A percentile compares a stretch with the other conserved stretches of the same genome.
Evolutionary conservation across 2,797 vertebrate species (phyloP).

Genomic region (Rhinogobio ventralis): DNA sequence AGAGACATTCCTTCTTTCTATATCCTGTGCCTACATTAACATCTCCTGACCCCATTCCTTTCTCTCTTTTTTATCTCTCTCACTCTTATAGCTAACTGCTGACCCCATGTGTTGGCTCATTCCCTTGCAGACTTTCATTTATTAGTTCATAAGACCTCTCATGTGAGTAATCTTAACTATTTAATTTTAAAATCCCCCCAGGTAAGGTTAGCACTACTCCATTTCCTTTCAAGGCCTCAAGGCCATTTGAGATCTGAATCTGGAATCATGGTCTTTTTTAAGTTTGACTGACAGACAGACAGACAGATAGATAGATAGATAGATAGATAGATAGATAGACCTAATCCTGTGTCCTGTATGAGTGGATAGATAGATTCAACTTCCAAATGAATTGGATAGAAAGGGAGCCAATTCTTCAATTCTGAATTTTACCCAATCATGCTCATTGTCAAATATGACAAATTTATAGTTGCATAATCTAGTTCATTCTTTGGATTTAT

Average conservation of each 20-base stretch:
- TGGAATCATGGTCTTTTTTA: not conserved
- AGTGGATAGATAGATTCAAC: too few species aligned
- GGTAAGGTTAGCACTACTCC: not conserved
- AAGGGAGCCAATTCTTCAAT: not conserved
- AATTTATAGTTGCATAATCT: not conserved
- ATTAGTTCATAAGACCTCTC: not conserved
- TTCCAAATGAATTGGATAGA: not conserved
- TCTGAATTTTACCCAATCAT: not conserved
- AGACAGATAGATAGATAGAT: too few species aligned
- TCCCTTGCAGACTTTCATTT: not conserved
- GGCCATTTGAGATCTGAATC: not conserved
- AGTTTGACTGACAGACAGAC: too few species aligned
- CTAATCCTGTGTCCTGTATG: too few species aligned
- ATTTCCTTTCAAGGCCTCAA: not conserved
- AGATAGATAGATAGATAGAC: too few species aligned
- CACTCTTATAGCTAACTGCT: constrained; percentile 4
- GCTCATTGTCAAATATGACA: not conserved
- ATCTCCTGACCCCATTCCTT: not conserved
- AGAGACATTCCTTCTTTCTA: constrained; percentile 18
- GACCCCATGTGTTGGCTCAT: constrained; percentile 26
- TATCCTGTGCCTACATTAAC: not conserved
- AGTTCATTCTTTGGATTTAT: not conserved
- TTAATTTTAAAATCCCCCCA: not conserved
- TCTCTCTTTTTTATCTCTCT: not conserved
- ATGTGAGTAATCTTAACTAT: not conserved